Evolutionary conservation across 2,888 invertebrate genomes (phyloP).

Genomic region (Leptinotarsa tumamoca): DNA sequence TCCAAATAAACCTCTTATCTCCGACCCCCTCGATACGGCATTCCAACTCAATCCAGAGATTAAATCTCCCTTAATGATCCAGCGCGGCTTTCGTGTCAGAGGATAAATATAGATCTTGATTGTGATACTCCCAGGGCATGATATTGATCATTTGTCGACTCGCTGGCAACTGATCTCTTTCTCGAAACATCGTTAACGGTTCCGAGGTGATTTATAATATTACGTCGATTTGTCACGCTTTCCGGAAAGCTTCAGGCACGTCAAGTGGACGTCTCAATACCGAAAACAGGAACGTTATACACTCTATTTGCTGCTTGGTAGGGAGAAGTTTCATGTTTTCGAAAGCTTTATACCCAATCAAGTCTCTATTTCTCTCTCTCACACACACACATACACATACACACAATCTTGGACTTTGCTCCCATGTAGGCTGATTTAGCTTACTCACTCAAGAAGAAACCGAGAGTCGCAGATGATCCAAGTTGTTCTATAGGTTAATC

Average conservation of each 20-base stretch:
- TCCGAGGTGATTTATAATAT: conserved; percentile 4
- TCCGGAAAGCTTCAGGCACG: neutral
- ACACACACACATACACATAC: too few species aligned
- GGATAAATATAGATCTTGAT: conserved; percentile 10
- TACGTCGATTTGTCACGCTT: neutral
- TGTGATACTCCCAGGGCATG: neutral
- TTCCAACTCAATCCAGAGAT: neutral
- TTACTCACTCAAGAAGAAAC: too few species aligned
- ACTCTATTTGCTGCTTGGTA: too few species aligned
- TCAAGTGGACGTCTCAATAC: too few species aligned
- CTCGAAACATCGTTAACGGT: neutral
- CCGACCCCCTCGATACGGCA: neutral
- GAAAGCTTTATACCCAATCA: too few species aligned
- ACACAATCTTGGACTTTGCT: too few species aligned
- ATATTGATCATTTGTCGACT: conserved; percentile 8
- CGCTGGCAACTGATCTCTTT: neutral
- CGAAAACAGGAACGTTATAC: too few species aligned
- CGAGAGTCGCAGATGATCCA: too few species aligned
- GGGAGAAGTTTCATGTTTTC: too few species aligned
- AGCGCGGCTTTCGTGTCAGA: neutral
- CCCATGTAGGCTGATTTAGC: too few species aligned
- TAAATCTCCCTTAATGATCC: neutral
- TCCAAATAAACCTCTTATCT: neutral
- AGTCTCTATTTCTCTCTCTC: too few species aligned
- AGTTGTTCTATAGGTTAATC: too few species aligned